Base-by-base conservation (phyloP, 2,888 invertebrate genomes). In the Platycheirus albimanus region DNA sequence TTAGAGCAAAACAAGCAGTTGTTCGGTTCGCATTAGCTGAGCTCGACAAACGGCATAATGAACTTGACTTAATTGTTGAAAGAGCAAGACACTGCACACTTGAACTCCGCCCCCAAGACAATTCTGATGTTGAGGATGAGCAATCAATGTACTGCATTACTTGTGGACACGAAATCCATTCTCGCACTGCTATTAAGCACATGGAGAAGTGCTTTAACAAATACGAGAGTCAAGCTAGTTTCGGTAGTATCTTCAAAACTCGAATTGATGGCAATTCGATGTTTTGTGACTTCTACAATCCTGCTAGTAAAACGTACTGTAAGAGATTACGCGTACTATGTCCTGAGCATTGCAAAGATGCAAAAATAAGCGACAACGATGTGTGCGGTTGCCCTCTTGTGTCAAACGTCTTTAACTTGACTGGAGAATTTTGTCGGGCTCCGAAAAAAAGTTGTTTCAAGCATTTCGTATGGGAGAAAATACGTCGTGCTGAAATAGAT, bases 161-260 rank as follows among this genome's bases (percentile, higher is more conserved):
- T 0, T 99, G 99, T 91, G 99, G 99, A 0, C 97, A 97, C 89
- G 98, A 99, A 92, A 96, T 99, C 78, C 96, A 97, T 89, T 96
- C 97, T 0, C 94, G 95, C 67, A 96, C 96, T 0, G 98, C 98
- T 0, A 94, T 98, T 17, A 96, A 97, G 87, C 99, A 99, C 88
- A 98, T 99, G 97, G 99, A 98, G 91, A 98, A 98, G 90, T 99
- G 99, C 90, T 99, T 98, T 91, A 96, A 97, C 86, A 99, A 99
- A 93, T 97, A 98, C 90, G 99, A 99, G 91, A 97, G 98, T 52
- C 98, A 99, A 91, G 97, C 98, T 1, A 98, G 98, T 0, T 99
- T 98, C 91, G 98, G 98, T 10, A 98, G 98, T 20, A 94, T 97
- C 49, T 98, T 97, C 88, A 96, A 98, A 89, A 98, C 98, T 0